Percentiles rank a stretch among this genome's conserved stretches.
phyloP scores from a whole-genome alignment of 2,797 vertebrate genomes.

The Atherinosoma microstoma region DNA sequence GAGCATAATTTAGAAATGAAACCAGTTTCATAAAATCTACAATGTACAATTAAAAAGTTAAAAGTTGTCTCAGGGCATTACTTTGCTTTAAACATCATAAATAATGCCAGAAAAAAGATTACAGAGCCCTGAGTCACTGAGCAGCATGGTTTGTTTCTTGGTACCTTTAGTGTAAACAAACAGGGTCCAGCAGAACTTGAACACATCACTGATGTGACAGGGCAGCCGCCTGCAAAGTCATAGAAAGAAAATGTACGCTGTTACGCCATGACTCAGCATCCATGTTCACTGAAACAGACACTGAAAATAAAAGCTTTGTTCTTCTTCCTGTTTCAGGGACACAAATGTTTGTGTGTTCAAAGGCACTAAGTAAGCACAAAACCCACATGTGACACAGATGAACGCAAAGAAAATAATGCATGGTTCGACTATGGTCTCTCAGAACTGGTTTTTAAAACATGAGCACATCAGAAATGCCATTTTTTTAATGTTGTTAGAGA shows the following conservation, averaged over 20 bases:
- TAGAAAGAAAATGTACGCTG: conserved; percentile 10
- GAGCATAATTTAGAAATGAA: too few species aligned
- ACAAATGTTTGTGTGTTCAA: too few species aligned
- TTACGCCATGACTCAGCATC: background rate
- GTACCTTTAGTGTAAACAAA: conserved; percentile 98
- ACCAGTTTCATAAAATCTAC: background rate
- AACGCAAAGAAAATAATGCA: background rate
- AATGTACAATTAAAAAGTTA: background rate
- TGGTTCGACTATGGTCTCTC: background rate
- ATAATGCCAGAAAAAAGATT: background rate
- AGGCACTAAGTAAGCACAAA: too few species aligned
- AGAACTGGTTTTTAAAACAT: background rate
- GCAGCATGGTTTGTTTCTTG: background rate
- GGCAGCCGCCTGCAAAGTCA: conserved; percentile 84
- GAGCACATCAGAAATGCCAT: too few species aligned
- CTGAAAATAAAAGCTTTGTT: background rate
- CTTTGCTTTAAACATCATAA: background rate
- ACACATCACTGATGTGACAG: conserved; percentile 91
- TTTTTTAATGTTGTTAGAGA: background rate
- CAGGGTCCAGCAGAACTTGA: conserved; percentile 98
- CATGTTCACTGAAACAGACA: conserved; percentile 6
- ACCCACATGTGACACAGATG: too few species aligned
- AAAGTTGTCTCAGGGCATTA: background rate
- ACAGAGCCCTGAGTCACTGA: background rate
- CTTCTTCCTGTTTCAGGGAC: too few species aligned